Evolutionary conservation across 1,140 invertebrate species (phyloP).

Genomic region (Nephila pilipes): DNA sequence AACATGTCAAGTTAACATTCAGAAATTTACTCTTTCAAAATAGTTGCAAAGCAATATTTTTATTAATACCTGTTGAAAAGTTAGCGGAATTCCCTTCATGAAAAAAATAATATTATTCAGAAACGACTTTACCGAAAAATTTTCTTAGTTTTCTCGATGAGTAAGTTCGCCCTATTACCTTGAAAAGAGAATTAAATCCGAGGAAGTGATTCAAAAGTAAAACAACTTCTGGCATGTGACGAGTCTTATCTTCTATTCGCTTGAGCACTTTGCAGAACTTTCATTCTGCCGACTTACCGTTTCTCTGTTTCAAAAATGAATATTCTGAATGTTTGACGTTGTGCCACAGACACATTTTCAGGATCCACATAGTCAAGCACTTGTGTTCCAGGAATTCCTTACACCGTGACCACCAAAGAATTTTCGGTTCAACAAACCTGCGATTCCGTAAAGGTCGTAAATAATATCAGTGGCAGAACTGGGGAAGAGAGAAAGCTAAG

Average conservation of each 20-base stretch:
- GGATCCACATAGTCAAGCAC: constrained; percentile 23
- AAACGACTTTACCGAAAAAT: too few relatives aligned
- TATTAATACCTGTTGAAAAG: too few relatives aligned
- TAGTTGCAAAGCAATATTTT: too few relatives aligned
- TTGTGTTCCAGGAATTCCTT: constrained; percentile 38
- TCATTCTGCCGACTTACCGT: not conserved
- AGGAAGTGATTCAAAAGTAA: not conserved
- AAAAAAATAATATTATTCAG: too few relatives aligned
- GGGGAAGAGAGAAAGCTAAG: constrained; percentile 7
- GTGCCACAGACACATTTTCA: not conserved
- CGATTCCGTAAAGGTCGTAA: constrained; percentile 60
- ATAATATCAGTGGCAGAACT: constrained; percentile 48
- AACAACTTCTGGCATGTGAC: not conserved
- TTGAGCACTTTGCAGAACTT: not conserved
- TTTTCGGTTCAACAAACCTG: constrained; percentile 60
- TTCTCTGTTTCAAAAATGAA: not conserved
- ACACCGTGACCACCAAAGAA: constrained; percentile 45
- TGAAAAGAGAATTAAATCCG: too few relatives aligned
- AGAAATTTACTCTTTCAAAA: too few relatives aligned
- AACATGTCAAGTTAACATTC: too few relatives aligned
- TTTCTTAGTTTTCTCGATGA: too few relatives aligned
- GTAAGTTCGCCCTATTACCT: too few relatives aligned
- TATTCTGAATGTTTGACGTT: constrained; percentile 6
- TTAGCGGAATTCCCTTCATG: too few relatives aligned
- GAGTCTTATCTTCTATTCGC: not conserved